Percentiles rank a stretch among this genome's conserved stretches.
Conservation (phyloP, 2,888 invertebrate species). For the Eupsilia transversa region DNA sequence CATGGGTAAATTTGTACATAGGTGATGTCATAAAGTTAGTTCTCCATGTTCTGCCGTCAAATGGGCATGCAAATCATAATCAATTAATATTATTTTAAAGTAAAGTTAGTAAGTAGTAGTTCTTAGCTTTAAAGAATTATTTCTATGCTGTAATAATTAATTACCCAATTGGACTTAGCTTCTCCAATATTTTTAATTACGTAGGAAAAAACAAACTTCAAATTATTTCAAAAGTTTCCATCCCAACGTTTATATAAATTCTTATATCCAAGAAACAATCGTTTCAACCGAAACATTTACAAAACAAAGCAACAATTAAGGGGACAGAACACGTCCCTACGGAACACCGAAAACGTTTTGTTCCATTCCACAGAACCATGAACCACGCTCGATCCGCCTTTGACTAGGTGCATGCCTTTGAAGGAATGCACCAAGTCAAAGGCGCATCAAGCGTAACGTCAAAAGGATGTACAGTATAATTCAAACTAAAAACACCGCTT, state of each 20-base stretch:
- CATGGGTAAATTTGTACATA: too few relatives aligned
- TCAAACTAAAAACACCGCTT: constrained; percentile 70
- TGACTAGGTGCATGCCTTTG: constrained; percentile 59
- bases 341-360: constrained; percentile 48
- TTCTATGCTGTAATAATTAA: too few relatives aligned
- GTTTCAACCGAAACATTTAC: constrained; percentile 8
- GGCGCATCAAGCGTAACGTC: constrained; percentile 71
- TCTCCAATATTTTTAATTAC: neutral
- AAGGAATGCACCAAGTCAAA: constrained; percentile 74
- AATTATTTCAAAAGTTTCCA: neutral
- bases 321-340: constrained; percentile 3
- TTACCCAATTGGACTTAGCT: neutral
- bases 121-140: too few relatives aligned
- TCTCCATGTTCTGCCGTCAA: too few relatives aligned
- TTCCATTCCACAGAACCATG: constrained; percentile 46
- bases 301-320: constrained; percentile 25
- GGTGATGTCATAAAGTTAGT: too few relatives aligned
- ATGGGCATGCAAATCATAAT: too few relatives aligned
- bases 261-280: neutral
- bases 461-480: constrained; percentile 76
- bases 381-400: too few relatives aligned
- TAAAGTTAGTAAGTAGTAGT: neutral
- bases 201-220: neutral
- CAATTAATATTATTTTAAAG: too few relatives aligned
- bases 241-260: neutral